A percentile compares a stretch with the other conserved stretches of the same genome.
Evolutionary conservation across 2,113 vertebrate genomes (phyloP).

Genomic region (Gracilinanus agilis): DNA sequence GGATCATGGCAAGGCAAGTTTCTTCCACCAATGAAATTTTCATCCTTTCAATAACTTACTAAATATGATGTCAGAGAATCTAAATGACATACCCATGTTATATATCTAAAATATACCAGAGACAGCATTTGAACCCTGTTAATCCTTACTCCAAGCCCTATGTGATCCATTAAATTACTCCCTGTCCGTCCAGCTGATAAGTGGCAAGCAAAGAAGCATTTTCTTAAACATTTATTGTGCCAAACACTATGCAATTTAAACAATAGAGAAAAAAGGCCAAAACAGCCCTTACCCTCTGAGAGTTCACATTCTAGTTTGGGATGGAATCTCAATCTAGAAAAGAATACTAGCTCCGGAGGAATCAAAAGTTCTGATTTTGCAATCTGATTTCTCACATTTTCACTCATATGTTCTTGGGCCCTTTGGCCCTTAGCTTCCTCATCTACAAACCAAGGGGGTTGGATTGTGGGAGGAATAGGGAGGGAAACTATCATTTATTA

Average conservation of each 20-base stretch:
- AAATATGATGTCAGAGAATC: background rate
- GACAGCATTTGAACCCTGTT: background rate
- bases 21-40: background rate
- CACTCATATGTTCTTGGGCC: background rate
- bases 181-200: background rate
- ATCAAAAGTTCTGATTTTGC: fast-evolving
- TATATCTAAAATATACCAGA: background rate
- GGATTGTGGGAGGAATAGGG: background rate
- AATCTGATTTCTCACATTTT: fast-evolving
- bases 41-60: background rate
- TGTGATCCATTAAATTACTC: background rate
- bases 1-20: background rate
- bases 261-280: background rate
- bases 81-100: background rate
- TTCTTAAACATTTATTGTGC: background rate
- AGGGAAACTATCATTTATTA: background rate
- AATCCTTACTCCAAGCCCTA: background rate
- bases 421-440: background rate
- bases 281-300: background rate
- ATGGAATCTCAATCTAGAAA: background rate
- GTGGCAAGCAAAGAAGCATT: background rate
- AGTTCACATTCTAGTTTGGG: background rate
- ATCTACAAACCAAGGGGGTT: background rate
- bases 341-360: background rate
- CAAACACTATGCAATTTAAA: background rate